Evolutionary conservation across 2,888 invertebrate genomes (phyloP).

Genomic region (Drosophila lutescens): DNA sequence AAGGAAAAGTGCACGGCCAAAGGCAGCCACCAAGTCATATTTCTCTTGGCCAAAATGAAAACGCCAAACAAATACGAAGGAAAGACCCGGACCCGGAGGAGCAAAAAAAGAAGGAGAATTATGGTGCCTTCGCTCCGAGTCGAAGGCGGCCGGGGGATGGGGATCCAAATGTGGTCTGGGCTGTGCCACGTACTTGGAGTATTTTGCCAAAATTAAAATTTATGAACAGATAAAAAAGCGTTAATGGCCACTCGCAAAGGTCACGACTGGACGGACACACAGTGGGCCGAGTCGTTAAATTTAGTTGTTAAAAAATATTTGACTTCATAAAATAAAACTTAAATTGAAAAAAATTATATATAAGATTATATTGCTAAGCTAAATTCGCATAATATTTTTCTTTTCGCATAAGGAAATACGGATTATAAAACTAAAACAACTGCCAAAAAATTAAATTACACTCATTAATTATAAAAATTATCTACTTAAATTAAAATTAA

Average conservation of each 20-base stretch:
- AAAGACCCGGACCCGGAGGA: slow-evolving; percentile 9
- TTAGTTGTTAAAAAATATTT: no score
- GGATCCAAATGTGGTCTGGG: slow-evolving; percentile 20
- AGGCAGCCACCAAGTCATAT: slow-evolving; percentile 68
- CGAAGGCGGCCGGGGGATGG: slow-evolving; percentile 1
- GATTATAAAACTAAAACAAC: no score
- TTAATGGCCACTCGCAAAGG: slow-evolving; percentile 72
- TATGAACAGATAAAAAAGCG: slow-evolving; percentile 80
- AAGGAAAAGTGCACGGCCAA: slow-evolving; percentile 31
- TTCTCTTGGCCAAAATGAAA: slow-evolving; percentile 58
- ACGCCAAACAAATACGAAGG: slow-evolving; percentile 42
- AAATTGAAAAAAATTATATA: background rate
- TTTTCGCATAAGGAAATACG: no score
- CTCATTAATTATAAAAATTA: no score
- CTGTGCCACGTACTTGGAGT: slow-evolving; percentile 69
- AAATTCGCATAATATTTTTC: no score
- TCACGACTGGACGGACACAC: slow-evolving; percentile 45
- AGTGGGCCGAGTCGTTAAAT: background rate
- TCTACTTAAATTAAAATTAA: no score
- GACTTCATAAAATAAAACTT: no score
- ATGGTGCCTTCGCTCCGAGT: slow-evolving; percentile 56
- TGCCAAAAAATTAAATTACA: no score
- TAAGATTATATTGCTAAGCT: no score
- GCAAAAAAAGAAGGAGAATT: slow-evolving; percentile 48
- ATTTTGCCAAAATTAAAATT: slow-evolving; percentile 80